Evolutionary conservation across 2,797 vertebrate genomes (phyloP).

Genomic region (Platalea minor): DNA sequence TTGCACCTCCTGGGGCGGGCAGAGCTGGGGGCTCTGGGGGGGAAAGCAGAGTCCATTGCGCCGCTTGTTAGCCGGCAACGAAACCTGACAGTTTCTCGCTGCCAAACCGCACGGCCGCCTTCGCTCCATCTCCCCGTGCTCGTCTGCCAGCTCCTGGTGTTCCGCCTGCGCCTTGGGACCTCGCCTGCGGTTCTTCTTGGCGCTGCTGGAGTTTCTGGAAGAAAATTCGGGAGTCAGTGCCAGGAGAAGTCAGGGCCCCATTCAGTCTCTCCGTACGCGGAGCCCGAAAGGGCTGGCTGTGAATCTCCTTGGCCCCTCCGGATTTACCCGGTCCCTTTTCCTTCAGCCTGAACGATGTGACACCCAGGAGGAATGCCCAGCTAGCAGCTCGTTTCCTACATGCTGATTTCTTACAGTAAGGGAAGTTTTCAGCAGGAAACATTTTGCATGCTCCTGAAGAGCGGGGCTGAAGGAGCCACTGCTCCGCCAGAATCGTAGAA

Average conservation of each 20-base stretch:
- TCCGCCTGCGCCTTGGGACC: rapidly evolving
- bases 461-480: neutral
- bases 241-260: rapidly evolving
- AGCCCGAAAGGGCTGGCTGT: rapidly evolving
- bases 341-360: neutral
- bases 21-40: neutral
- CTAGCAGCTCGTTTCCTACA: no score
- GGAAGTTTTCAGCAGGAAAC: neutral
- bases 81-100: neutral
- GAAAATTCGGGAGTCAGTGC: neutral
- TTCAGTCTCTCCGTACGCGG: rapidly evolving
- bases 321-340: neutral
- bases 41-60: neutral
- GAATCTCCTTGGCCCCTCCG: rapidly evolving
- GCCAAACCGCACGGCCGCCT: neutral
- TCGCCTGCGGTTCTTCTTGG: neutral
- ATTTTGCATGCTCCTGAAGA: neutral
- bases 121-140: rapidly evolving
- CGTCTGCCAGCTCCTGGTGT: rapidly evolving
- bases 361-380: no score
- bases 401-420: neutral
- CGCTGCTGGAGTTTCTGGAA: neutral
- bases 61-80: rapidly evolving
- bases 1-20: rapidly evolving
- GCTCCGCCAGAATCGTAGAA: neutral